phyloP scores from a whole-genome alignment of 2,113 vertebrate genomes.

The Laticauda colubrina region DNA sequence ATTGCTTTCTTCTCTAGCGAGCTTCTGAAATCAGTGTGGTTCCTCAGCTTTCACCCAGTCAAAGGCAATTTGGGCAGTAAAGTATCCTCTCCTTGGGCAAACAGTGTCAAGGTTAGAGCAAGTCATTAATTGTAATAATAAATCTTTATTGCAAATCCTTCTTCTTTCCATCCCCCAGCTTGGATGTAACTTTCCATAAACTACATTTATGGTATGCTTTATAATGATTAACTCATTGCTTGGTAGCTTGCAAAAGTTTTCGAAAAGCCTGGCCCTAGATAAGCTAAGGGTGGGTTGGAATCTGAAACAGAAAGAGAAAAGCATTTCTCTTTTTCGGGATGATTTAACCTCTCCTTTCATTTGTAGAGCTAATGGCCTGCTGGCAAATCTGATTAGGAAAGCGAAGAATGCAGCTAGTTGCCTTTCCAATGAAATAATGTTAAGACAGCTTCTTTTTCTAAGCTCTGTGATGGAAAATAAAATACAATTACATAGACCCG shows the following conservation, averaged over 20 bases:
- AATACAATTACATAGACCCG: not conserved
- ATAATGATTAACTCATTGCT: slow-evolving; percentile 67
- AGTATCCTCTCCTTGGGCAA: slow-evolving; percentile 57
- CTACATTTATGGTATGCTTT: slow-evolving; percentile 58
- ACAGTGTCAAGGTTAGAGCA: slow-evolving; percentile 71
- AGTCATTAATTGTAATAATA: slow-evolving; percentile 61
- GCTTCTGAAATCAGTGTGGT: not conserved
- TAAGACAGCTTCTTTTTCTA: not conserved
- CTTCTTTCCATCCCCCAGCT: slow-evolving; percentile 33
- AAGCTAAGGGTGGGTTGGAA: not conserved
- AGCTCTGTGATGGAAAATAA: not conserved
- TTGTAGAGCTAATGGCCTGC: not conserved
- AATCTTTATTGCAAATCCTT: slow-evolving; percentile 52
- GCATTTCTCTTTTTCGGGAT: not conserved
- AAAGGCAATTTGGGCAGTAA: slow-evolving; percentile 38
- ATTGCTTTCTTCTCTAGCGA: not conserved
- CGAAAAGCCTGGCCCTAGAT: fast-evolving
- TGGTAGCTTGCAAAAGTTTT: not conserved
- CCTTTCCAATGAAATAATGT: not conserved
- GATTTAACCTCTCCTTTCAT: not conserved
- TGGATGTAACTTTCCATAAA: slow-evolving; percentile 75
- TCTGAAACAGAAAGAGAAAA: not conserved
- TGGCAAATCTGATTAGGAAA: not conserved
- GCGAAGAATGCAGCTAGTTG: not conserved
- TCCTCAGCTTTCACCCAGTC: slow-evolving; percentile 23